These are phyloP conservation scores for Argyresthia goedartella DNA, from an alignment of 2,888 invertebrate species.

Conservation along the genomic window DNA sequence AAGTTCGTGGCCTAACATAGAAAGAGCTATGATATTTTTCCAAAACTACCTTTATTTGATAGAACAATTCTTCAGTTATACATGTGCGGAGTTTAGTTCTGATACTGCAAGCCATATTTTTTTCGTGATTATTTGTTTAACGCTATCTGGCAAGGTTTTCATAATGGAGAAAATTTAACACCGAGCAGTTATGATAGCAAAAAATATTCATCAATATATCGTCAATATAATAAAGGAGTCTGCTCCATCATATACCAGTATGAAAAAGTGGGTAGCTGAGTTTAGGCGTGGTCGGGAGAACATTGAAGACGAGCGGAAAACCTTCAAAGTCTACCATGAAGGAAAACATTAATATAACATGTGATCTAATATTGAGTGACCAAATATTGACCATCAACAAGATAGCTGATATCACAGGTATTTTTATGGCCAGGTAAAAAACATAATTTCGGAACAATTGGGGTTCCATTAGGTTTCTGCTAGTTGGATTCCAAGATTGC, in stretches of 20 bases:
- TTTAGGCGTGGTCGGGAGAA: not conserved
- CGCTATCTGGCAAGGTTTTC: too few relatives aligned
- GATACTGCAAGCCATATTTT: too few relatives aligned
- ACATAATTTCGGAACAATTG: constrained; percentile 9
- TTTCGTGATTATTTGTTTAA: too few relatives aligned
- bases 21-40: too few relatives aligned
- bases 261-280: not conserved
- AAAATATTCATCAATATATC: too few relatives aligned
- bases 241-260: not conserved
- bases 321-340: not conserved
- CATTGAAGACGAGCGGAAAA: not conserved
- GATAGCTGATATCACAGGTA: not conserved
- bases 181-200: too few relatives aligned
- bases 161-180: too few relatives aligned
- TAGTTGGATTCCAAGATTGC: constrained; percentile 9
- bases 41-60: too few relatives aligned
- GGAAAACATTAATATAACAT: not conserved
- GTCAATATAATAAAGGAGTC: not conserved
- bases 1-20: too few relatives aligned
- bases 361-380: not conserved
- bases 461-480: constrained; percentile 11
- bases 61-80: too few relatives aligned
- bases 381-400: not conserved
- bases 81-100: too few relatives aligned
- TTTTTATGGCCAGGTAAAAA: constrained; percentile 4